Conservation (phyloP, 2,797 vertebrate genomes). For the Gila robusta region DNA sequence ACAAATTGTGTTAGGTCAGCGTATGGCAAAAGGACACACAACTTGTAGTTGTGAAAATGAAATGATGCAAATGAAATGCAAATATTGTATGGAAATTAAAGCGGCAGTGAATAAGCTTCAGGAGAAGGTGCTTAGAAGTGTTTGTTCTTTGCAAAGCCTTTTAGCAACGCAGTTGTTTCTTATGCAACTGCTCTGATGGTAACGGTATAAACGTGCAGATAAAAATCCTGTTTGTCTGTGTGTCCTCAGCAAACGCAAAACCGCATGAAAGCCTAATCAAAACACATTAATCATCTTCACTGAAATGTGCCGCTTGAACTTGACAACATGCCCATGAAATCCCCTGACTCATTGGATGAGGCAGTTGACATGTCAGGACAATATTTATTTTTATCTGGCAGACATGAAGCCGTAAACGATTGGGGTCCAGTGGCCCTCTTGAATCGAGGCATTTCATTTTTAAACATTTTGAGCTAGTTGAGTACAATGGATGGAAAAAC, state of each 20-base stretch:
- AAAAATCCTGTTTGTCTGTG: background rate
- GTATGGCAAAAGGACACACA: background rate
- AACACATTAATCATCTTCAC: constrained; percentile 52
- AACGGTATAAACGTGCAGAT: background rate
- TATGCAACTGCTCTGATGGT: background rate
- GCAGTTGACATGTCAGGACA: constrained; percentile 42
- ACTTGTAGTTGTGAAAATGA: constrained; percentile 1
- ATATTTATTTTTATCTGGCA: constrained; percentile 55
- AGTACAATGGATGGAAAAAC: background rate
- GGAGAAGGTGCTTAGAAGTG: background rate
- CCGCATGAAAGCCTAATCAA: constrained; percentile 44
- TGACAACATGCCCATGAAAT: constrained; percentile 55
- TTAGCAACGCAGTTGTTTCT: background rate
- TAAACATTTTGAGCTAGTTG: background rate
- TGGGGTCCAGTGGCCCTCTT: constrained; percentile 14
- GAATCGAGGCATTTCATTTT: background rate
- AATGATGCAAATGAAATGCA: background rate
- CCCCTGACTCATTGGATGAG: constrained; percentile 41
- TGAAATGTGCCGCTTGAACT: constrained; percentile 30
- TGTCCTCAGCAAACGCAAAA: background rate
- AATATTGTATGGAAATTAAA: constrained; percentile 10
- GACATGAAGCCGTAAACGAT: background rate
- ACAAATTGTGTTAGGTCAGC: background rate
- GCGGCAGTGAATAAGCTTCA: background rate
- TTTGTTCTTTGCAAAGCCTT: constrained; percentile 19